Percentiles rank a stretch among this genome's conserved stretches.
phyloP scores from a whole-genome alignment of 2,113 vertebrate species.

The Cheilinus undulatus region DNA sequence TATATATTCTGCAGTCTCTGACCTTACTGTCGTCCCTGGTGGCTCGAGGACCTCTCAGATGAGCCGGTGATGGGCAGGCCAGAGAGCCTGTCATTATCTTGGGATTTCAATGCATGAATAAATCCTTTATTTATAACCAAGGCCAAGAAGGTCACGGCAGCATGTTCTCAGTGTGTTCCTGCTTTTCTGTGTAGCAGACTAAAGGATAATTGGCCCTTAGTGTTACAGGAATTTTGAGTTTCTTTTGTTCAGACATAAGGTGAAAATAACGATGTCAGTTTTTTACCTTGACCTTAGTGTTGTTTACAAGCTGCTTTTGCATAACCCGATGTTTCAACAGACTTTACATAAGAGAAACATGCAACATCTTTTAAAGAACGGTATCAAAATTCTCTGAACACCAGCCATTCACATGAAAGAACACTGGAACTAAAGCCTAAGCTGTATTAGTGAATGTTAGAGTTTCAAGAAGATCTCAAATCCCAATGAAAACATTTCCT shows the following conservation, averaged over 20 bases:
- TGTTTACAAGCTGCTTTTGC: slow-evolving; percentile 49
- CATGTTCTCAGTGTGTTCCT: background rate
- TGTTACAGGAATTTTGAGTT: no score
- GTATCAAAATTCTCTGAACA: no score
- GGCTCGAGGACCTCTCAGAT: slow-evolving; percentile 15
- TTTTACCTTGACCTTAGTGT: no score
- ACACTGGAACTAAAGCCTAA: background rate
- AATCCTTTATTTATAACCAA: slow-evolving; percentile 42
- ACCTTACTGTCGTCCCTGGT: slow-evolving; percentile 4
- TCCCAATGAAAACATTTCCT: background rate
- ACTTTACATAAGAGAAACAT: background rate
- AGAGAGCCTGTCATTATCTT: slow-evolving; percentile 30
- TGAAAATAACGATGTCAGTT: no score
- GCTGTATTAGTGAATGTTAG: background rate
- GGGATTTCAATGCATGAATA: slow-evolving; percentile 43
- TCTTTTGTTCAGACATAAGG: no score
- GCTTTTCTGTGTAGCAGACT: slow-evolving; percentile 27
- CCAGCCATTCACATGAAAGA: background rate
- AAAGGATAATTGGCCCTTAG: slow-evolving; percentile 58
- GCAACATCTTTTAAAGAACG: background rate
- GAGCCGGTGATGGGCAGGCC: background rate
- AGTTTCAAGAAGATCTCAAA: no score
- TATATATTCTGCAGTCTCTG: slow-evolving; percentile 8
- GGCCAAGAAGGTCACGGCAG: slow-evolving; percentile 10
- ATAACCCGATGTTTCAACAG: slow-evolving; percentile 11